Evolutionary conservation across 1,140 invertebrate species (phyloP), one percentile per base, ranked within the genome.

Genomic region (Drosophila ficusphila): DNA sequence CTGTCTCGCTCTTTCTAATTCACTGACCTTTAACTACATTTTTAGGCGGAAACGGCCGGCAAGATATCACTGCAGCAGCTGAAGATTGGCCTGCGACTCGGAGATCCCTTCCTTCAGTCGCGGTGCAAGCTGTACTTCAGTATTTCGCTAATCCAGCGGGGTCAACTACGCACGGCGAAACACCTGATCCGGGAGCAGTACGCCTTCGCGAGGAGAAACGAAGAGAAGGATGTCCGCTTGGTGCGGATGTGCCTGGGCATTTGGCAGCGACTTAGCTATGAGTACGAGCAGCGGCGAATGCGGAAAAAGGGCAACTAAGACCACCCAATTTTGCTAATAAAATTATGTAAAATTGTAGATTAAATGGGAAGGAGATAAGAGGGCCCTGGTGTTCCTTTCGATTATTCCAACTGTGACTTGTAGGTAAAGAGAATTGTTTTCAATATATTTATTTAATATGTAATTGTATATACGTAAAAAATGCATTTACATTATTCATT

Each of bases 81-180:
- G 51, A 93, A 93, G 78, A 92, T 98, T 27, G 97, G 97, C 2
- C 76, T 96, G 19, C 93, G 95, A 76, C 91, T 98, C 16, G 96
- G 95, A 4, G 96, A 98, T 93, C 96, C 97, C 1, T 92, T 94
- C 27, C 91, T 96, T 51, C 94, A 95, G 33, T 93, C 96, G 4
- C 93, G 97, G 29, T 98, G 97, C 91, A 94, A 94, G 73, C 92
- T 99, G 0, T 99, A 97, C 91, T 94, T 95, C 73, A 95, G 96
- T n/a, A 93, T 98, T 51, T 98, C 97, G 91, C 92, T 97, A 14
- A 95, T 98, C 49, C 98, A 99, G 92, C 94, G 94, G 68, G 95
- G 95, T 3, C 90, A 94, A 25, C 93, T 96, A 1, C 93, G 93
- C 62, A 65, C 92, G 46, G 94, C 96, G 7, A 94, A 93, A 79